Conservation (phyloP, 2,797 vertebrate genomes). For the Erethizon dorsatum region DNA sequence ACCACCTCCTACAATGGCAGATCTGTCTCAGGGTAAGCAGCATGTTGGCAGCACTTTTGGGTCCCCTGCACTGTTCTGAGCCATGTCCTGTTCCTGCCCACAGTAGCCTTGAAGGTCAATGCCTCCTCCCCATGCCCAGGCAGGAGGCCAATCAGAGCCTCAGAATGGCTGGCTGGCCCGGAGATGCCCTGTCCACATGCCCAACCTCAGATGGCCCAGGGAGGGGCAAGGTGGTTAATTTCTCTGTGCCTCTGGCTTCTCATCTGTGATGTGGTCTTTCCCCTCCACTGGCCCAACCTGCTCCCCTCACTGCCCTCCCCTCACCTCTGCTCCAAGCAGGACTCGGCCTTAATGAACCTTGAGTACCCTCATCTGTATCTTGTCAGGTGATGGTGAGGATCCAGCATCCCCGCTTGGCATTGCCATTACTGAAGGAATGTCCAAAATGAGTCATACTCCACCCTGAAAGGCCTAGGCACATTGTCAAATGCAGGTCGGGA, state of each 20-base stretch:
- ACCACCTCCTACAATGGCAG: neutral
- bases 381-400: neutral
- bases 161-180: neutral
- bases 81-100: neutral
- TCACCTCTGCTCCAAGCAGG: neutral
- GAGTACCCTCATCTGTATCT: neutral
- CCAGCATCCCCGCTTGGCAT: neutral
- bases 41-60: neutral
- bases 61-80: neutral
- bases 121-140: neutral
- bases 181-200: neutral
- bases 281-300: neutral
- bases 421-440: neutral
- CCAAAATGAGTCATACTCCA: neutral
- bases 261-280: neutral
- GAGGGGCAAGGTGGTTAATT: neutral
- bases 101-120: neutral
- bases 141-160: neutral
- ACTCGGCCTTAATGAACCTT: neutral
- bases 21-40: rapidly evolving
- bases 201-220: neutral
- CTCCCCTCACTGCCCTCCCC: neutral
- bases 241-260: neutral
- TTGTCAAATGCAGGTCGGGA: neutral
- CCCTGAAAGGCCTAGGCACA: neutral